phyloP scores from a whole-genome alignment of 2,797 vertebrate species.

The Chromis chromis region DNA sequence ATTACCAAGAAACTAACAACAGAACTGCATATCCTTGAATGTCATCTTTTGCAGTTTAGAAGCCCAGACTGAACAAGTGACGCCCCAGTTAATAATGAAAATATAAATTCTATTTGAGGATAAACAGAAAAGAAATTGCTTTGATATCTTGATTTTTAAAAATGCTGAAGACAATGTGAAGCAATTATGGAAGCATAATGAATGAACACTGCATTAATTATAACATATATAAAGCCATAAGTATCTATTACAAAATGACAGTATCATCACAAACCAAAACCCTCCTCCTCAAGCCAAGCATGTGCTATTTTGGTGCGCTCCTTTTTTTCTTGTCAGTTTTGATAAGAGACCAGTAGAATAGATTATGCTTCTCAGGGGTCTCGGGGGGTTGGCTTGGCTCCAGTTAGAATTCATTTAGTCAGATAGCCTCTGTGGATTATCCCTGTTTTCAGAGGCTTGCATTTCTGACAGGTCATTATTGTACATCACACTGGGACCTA shows the following conservation, averaged over 20 bases:
- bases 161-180: neutral
- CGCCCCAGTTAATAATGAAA: conserved; percentile 2
- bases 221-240: conserved; percentile 18
- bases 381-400: conserved; percentile 75
- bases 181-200: neutral
- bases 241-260: conserved; percentile 5
- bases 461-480: conserved; percentile 92
- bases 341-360: conserved; percentile 82
- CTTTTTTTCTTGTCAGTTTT: conserved; percentile 68
- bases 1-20: neutral
- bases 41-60: neutral
- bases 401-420: conserved; percentile 86
- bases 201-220: conserved; percentile 7
- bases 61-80: neutral
- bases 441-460: conserved; percentile 82
- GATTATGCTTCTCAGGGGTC: conserved; percentile 80
- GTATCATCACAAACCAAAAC: neutral
- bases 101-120: conserved; percentile 1
- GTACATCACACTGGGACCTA: conserved; percentile 83
- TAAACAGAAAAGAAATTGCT: neutral
- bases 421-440: conserved; percentile 86
- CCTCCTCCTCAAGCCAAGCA: conserved; percentile 18
- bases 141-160: neutral
- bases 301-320: conserved; percentile 45
- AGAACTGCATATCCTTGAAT: conserved; percentile 1